Conservation (phyloP, 2,888 invertebrate genomes). For the Salpingus planirostris region DNA sequence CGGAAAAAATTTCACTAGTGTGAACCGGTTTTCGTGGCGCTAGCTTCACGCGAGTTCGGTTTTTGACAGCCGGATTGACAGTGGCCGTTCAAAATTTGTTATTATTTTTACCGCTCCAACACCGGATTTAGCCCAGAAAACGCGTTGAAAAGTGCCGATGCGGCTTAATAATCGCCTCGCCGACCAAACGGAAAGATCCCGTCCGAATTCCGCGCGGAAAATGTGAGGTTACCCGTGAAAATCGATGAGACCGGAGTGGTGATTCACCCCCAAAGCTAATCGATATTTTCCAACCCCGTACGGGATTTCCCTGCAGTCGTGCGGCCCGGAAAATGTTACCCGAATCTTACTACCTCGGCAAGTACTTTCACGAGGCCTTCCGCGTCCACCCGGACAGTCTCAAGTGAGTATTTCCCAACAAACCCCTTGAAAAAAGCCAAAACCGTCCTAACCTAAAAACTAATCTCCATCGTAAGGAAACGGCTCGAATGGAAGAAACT, state of each 20-base stretch:
- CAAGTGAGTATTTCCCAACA: slow-evolving; percentile 28
- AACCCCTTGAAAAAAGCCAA: slow-evolving; percentile 1
- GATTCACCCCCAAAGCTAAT: slow-evolving; percentile 14
- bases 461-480: slow-evolving; percentile 24
- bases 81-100: too few species aligned
- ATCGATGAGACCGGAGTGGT: slow-evolving; percentile 8
- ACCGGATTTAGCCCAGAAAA: too few species aligned
- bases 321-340: slow-evolving; percentile 33
- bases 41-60: too few species aligned
- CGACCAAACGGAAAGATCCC: too few species aligned
- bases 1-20: too few species aligned
- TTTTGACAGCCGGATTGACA: too few species aligned
- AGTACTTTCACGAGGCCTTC: slow-evolving; percentile 38
- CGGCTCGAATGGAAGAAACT: slow-evolving; percentile 39
- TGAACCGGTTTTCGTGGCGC: too few species aligned
- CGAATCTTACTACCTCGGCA: slow-evolving; percentile 37
- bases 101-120: too few species aligned
- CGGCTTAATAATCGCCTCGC: too few species aligned
- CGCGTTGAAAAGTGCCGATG: too few species aligned
- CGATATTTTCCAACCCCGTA: slow-evolving; percentile 15
- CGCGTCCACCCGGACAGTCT: slow-evolving; percentile 35
- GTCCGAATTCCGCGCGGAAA: too few species aligned
- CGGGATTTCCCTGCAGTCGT: slow-evolving; percentile 1
- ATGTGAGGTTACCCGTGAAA: too few species aligned
- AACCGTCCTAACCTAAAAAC: slow-evolving; percentile 7